These are phyloP conservation scores for Drosophila parthenogenetica DNA, from an alignment of 2,888 invertebrate species.

Conservation along the genomic window DNA sequence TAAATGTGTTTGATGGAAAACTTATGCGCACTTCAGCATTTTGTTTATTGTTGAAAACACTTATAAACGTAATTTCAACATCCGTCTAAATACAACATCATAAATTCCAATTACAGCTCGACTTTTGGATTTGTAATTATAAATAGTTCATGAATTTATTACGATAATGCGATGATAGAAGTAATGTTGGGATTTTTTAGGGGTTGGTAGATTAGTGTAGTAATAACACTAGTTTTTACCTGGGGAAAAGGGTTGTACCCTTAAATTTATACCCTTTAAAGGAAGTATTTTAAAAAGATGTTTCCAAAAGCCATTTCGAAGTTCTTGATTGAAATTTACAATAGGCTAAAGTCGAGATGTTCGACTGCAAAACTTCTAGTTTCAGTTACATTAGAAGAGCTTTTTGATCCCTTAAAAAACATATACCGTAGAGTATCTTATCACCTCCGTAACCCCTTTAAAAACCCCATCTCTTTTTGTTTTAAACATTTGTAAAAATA, in stretches of 20 bases:
- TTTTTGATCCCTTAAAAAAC: too few relatives aligned
- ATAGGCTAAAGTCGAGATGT: too few relatives aligned
- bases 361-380: too few relatives aligned
- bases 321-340: too few relatives aligned
- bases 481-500: conserved; percentile 7
- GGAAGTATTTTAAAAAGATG: too few relatives aligned
- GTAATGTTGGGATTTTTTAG: background rate
- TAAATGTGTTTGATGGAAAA: conserved; percentile 8
- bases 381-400: too few relatives aligned
- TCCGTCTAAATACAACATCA: conserved; percentile 4
- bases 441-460: background rate
- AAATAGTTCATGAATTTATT: conserved; percentile 4
- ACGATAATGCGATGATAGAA: background rate
- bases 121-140: conserved; percentile 3
- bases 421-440: background rate
- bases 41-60: conserved; percentile 5
- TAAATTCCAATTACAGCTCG: conserved; percentile 9
- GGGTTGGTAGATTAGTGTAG: background rate
- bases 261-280: too few relatives aligned
- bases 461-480: background rate
- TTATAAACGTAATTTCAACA: conserved; percentile 20
- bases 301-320: too few relatives aligned
- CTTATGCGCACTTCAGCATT: conserved; percentile 7
- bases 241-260: too few relatives aligned
- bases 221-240: too few relatives aligned